phyloP scores from a whole-genome alignment of 2,797 vertebrate genomes.

The Crenuchus spilurus region DNA sequence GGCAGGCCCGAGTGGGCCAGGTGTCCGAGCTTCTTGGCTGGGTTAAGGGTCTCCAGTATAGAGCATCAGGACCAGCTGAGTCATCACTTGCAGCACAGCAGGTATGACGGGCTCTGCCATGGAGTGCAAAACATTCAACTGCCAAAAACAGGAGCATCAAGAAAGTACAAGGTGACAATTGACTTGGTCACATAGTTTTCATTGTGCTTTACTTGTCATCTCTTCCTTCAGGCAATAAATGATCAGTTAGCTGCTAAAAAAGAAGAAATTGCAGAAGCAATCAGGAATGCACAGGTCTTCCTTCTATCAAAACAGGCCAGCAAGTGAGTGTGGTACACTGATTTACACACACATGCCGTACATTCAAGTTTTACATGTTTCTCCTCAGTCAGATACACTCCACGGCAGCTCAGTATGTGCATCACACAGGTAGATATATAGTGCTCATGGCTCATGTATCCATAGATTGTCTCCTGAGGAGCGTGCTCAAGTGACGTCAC shows the following conservation, averaged over 20 bases:
- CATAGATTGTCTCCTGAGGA: constrained; percentile 87
- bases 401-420: no score
- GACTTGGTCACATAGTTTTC: not conserved
- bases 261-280: constrained; percentile 89
- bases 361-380: no score
- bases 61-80: constrained; percentile 76
- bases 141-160: not conserved
- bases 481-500: constrained; percentile 83
- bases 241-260: constrained; percentile 90
- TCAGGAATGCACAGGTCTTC: constrained; percentile 91
- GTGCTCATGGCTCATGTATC: not conserved
- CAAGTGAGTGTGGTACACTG: constrained; percentile 82
- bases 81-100: constrained; percentile 91
- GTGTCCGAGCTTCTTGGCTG: constrained; percentile 91
- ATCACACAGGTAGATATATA: not conserved
- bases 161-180: not conserved
- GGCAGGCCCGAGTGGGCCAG: constrained; percentile 89
- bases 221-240: constrained; percentile 78
- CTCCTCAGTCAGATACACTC: not conserved
- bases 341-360: not conserved
- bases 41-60: constrained; percentile 83
- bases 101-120: constrained; percentile 70
- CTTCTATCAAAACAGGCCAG: constrained; percentile 90
- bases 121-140: no score
- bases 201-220: constrained; percentile 3